Evolutionary conservation across 92 coral and sea anemone genomes (phyloP).

Genomic region (Phenganax subtilis): DNA sequence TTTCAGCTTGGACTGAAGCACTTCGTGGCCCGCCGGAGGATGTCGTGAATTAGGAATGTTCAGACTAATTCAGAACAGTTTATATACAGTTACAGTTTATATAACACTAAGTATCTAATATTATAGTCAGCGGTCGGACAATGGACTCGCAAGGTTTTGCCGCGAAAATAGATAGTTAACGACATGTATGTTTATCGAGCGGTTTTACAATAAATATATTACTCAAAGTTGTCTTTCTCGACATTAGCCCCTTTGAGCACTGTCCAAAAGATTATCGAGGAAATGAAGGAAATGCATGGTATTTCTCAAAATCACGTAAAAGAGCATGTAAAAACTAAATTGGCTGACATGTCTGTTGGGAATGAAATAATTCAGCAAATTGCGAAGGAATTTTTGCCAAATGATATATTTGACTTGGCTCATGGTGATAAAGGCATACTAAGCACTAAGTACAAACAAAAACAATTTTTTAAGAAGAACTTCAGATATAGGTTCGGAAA

Average conservation of each 20-base stretch:
- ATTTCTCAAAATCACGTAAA: background rate
- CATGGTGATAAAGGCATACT: background rate
- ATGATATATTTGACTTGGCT: background rate
- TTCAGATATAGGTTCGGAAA: background rate
- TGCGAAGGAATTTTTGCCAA: slow-evolving; percentile 2
- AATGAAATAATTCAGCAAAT: background rate
- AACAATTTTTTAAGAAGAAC: background rate
- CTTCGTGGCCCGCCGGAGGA: too few relatives aligned
- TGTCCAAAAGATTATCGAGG: slow-evolving; percentile 7
- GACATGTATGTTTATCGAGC: too few relatives aligned
- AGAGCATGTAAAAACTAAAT: background rate
- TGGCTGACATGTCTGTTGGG: background rate
- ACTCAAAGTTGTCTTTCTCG: too few relatives aligned
- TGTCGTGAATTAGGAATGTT: too few relatives aligned
- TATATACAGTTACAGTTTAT: too few relatives aligned
- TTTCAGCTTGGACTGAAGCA: too few relatives aligned
- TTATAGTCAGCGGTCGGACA: too few relatives aligned
- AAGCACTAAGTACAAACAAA: background rate
- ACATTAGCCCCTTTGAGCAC: background rate
- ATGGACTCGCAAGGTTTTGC: too few relatives aligned
- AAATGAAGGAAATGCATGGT: background rate
- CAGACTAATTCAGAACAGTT: too few relatives aligned
- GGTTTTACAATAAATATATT: too few relatives aligned
- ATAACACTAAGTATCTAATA: too few relatives aligned
- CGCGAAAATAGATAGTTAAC: too few relatives aligned